Evolutionary conservation across 23 tunicate genomes (phyloP).

Genomic region (Pegea sp.): DNA sequence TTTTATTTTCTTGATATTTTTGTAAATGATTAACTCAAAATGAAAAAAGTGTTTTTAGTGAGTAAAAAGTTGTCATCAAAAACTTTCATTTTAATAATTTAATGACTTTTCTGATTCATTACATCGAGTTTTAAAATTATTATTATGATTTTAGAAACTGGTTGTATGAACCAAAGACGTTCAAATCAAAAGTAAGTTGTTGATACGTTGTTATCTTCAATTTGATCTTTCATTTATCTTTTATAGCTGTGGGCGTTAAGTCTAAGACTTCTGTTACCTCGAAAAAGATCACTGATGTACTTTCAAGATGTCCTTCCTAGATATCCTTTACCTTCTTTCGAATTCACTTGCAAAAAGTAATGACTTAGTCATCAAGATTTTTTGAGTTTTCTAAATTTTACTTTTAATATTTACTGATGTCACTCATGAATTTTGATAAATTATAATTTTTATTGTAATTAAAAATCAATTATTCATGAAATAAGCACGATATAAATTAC

Average conservation of each 20-base stretch:
- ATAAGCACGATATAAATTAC: too few relatives aligned
- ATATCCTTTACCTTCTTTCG: slow-evolving; percentile 63
- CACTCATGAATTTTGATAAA: too few relatives aligned
- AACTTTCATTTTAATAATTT: not conserved
- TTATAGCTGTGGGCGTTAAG: slow-evolving; percentile 39
- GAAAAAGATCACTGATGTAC: slow-evolving; percentile 17
- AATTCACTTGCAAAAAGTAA: slow-evolving; percentile 64
- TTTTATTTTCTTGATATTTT: not conserved
- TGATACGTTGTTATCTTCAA: not conserved
- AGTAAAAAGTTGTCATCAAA: not conserved
- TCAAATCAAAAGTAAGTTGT: slow-evolving; percentile 36
- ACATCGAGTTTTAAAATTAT: too few relatives aligned
- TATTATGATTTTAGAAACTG: slow-evolving; percentile 53
- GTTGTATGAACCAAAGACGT: slow-evolving; percentile 38
- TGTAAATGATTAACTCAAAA: not conserved
- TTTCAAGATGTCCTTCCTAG: slow-evolving; percentile 84
- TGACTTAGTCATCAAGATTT: too few relatives aligned
- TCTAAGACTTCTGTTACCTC: slow-evolving; percentile 29
- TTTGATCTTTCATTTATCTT: not conserved
- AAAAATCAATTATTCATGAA: too few relatives aligned
- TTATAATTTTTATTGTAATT: too few relatives aligned
- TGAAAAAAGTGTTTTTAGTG: not conserved
- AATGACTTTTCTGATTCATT: too few relatives aligned
- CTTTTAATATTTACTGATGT: too few relatives aligned
- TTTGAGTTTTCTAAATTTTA: too few relatives aligned